Conservation (phyloP, 1,140 invertebrate species). For the Prorops nasuta region DNA sequence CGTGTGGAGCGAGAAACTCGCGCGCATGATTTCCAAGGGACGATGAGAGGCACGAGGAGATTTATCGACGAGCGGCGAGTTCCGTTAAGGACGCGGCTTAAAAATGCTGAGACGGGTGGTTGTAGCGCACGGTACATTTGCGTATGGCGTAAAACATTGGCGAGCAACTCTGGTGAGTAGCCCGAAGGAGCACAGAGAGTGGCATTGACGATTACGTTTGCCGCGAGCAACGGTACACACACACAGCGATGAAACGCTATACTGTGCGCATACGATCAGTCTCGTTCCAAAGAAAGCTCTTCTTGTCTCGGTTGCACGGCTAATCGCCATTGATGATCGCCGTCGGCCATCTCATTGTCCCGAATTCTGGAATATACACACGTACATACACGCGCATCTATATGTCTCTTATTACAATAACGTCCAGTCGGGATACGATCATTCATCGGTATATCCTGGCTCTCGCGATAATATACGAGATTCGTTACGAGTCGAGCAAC, state of each 20-base stretch:
- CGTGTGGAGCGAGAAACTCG: too few relatives aligned
- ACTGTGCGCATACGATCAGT: slow-evolving; percentile 22
- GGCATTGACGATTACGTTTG: slow-evolving; percentile 23
- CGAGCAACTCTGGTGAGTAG: background rate
- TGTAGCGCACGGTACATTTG: slow-evolving; percentile 10
- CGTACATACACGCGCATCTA: background rate
- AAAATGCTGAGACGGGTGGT: slow-evolving; percentile 4
- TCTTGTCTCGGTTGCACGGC: background rate
- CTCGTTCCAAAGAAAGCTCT: too few relatives aligned
- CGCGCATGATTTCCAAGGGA: slow-evolving; percentile 24
- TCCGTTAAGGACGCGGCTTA: slow-evolving; percentile 34
- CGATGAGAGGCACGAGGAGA: slow-evolving; percentile 15
- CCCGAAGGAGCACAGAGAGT: slow-evolving; percentile 14
- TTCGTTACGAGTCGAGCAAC: too few relatives aligned
- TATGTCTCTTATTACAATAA: too few relatives aligned
- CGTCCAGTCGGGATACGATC: too few relatives aligned
- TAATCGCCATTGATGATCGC: slow-evolving; percentile 20
- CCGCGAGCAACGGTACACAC: slow-evolving; percentile 27
- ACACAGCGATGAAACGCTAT: too few relatives aligned
- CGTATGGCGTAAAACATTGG: background rate
- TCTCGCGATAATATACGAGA: too few relatives aligned
- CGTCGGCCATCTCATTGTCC: slow-evolving; percentile 17
- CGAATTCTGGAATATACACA: background rate
- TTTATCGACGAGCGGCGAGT: slow-evolving; percentile 29
- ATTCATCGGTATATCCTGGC: too few relatives aligned